Percentiles rank a stretch among this genome's conserved stretches.
Evolutionary conservation across 2,888 invertebrate genomes (phyloP).

Genomic region (Drosophila emarginata): DNA sequence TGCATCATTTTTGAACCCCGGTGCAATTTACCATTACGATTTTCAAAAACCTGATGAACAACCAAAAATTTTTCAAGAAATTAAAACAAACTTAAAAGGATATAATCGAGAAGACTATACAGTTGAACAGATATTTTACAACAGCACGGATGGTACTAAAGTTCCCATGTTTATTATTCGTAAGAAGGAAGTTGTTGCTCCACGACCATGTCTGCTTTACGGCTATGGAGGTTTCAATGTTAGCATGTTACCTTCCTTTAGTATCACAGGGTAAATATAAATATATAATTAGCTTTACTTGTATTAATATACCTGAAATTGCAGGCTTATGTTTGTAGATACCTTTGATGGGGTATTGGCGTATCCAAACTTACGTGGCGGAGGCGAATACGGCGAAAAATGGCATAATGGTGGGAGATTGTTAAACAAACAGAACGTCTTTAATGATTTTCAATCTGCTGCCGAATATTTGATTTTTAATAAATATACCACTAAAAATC

Average conservation of each 20-base stretch:
- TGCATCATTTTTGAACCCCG: constrained; percentile 95
- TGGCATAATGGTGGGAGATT: constrained; percentile 98
- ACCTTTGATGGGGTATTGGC: constrained; percentile 94
- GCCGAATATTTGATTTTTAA: constrained; percentile 93
- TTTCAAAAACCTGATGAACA: constrained; percentile 86
- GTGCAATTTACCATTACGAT: constrained; percentile 92
- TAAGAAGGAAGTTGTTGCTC: constrained; percentile 85
- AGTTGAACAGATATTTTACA: constrained; percentile 95
- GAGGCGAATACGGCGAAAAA: constrained; percentile 98
- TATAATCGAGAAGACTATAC: constrained; percentile 91
- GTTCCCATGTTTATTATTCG: constrained; percentile 97
- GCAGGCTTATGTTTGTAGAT: constrained; percentile 90
- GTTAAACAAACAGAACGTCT: constrained; percentile 97
- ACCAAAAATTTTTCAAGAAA: constrained; percentile 90
- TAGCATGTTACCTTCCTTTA: constrained; percentile 94
- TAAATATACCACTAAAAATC: constrained; percentile 89
- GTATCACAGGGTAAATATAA: constrained; percentile 86
- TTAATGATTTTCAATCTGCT: constrained; percentile 97
- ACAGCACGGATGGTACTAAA: constrained; percentile 95
- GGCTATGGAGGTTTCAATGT: constrained; percentile 99
- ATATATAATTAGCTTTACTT: constrained; percentile 27
- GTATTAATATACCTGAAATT: background rate
- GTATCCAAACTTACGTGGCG: constrained; percentile 97
- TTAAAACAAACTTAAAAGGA: constrained; percentile 90
- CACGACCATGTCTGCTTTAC: constrained; percentile 91